A percentile compares a stretch with the other conserved stretches of the same genome.
phyloP scores from a whole-genome alignment of 2,888 invertebrate genomes.

The Pristionchus arcanus region DNA sequence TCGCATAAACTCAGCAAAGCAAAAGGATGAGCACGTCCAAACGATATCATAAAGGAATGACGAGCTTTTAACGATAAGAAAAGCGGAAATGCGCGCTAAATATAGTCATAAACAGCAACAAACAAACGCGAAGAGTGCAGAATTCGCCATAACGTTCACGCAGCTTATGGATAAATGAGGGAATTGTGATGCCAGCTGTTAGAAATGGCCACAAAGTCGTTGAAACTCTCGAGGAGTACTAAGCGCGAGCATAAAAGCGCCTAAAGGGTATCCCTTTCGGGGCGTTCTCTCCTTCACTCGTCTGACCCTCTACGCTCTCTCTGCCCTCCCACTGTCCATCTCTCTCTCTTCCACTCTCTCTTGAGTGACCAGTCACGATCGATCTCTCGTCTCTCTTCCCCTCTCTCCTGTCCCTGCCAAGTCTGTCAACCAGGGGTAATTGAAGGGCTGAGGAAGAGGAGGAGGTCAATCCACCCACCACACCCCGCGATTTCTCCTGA shows the following conservation, averaged over 20 bases:
- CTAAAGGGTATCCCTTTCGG: slow-evolving; percentile 46
- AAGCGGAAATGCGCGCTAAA: slow-evolving; percentile 8
- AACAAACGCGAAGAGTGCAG: background rate
- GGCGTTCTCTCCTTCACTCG: slow-evolving; percentile 30
- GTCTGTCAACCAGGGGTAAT: slow-evolving; percentile 49
- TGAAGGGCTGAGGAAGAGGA: slow-evolving; percentile 39
- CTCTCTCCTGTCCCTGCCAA: slow-evolving; percentile 43
- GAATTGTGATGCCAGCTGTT: background rate
- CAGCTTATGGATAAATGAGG: background rate
- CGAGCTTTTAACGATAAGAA: slow-evolving; percentile 1
- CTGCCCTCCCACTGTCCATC: slow-evolving; percentile 19
- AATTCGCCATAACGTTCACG: background rate
- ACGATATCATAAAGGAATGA: background rate
- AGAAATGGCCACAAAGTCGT: slow-evolving; percentile 2
- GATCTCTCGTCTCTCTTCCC: slow-evolving; percentile 42
- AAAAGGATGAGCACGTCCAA: background rate
- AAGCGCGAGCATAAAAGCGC: slow-evolving; percentile 21
- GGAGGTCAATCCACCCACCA: slow-evolving; percentile 28
- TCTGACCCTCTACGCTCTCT: slow-evolving; percentile 19
- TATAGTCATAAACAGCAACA: slow-evolving; percentile 14
- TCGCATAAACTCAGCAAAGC: background rate
- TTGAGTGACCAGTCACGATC: slow-evolving; percentile 56
- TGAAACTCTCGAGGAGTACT: slow-evolving; percentile 27
- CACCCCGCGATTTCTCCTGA: slow-evolving; percentile 30
- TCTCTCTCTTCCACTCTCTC: slow-evolving; percentile 43